These are phyloP conservation scores for Iguana delicatissima DNA, from an alignment of 2,797 vertebrate genomes.

Conservation along the genomic window DNA sequence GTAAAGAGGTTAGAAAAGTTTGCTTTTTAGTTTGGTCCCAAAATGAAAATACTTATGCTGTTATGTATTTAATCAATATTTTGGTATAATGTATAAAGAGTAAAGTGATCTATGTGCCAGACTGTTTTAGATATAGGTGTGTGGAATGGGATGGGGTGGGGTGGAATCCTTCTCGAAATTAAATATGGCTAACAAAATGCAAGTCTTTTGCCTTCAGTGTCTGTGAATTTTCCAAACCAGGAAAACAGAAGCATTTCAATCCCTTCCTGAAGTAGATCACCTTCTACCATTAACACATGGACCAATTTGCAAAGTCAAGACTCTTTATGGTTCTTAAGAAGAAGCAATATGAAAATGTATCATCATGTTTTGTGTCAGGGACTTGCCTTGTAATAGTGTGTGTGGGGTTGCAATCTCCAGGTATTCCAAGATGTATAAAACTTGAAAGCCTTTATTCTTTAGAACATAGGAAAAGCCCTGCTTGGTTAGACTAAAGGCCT, in stretches of 20 bases:
- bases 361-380: neutral
- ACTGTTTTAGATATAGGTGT: conserved; percentile 40
- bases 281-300: neutral
- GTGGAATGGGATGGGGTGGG: conserved; percentile 14
- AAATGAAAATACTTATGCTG: conserved; percentile 28
- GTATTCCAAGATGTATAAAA: conserved; percentile 20
- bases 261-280: neutral
- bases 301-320: neutral
- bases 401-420: neutral
- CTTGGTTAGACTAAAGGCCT: neutral
- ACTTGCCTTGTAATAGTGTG: neutral
- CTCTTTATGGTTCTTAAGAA: neutral
- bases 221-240: neutral
- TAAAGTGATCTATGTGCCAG: conserved; percentile 17
- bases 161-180: conserved; percentile 31
- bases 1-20: conserved; percentile 9
- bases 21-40: conserved; percentile 27
- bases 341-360: neutral
- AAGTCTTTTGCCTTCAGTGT: neutral
- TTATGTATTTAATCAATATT: conserved; percentile 38
- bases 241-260: neutral
- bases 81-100: conserved; percentile 30
- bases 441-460: neutral
- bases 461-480: neutral
- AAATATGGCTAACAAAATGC: conserved; percentile 32